A percentile compares a stretch with the other conserved stretches of the same genome.
phyloP scores from a whole-genome alignment of 1,140 invertebrate genomes.

The Lucilia sericata region DNA sequence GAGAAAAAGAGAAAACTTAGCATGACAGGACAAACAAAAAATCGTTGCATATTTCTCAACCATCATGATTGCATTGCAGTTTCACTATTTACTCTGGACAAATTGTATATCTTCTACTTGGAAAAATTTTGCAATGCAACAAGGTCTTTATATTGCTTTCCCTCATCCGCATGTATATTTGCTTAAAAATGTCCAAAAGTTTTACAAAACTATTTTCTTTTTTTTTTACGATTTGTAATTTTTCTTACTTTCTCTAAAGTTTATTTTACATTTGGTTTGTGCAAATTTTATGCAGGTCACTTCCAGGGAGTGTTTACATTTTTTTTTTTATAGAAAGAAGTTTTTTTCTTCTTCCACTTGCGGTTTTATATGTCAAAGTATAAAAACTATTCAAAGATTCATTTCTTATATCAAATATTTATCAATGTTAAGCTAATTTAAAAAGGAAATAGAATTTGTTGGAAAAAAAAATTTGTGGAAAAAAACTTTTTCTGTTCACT shows the following conservation, averaged over 20 bases:
- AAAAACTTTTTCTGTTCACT: background rate
- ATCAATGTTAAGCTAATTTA: conserved; percentile 37
- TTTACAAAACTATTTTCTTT: background rate
- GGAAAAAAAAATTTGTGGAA: no score
- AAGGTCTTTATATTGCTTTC: no score
- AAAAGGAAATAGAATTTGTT: background rate
- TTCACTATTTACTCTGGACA: background rate
- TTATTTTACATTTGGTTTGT: background rate
- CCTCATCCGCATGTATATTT: no score
- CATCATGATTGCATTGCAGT: background rate
- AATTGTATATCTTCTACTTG: background rate
- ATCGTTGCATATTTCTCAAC: no score
- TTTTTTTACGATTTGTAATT: background rate
- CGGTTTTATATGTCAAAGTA: background rate
- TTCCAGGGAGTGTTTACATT: background rate
- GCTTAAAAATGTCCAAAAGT: no score
- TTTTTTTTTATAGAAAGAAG: background rate
- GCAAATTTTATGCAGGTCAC: conserved; percentile 38
- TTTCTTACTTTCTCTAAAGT: background rate
- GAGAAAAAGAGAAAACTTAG: no score
- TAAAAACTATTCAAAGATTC: conserved; percentile 5
- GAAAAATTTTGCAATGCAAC: background rate
- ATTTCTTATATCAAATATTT: conserved; percentile 34
- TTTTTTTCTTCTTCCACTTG: no score
- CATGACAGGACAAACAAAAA: no score